Conservation (phyloP, 1,140 invertebrate genomes). For the Drosophila pallidifrons region DNA sequence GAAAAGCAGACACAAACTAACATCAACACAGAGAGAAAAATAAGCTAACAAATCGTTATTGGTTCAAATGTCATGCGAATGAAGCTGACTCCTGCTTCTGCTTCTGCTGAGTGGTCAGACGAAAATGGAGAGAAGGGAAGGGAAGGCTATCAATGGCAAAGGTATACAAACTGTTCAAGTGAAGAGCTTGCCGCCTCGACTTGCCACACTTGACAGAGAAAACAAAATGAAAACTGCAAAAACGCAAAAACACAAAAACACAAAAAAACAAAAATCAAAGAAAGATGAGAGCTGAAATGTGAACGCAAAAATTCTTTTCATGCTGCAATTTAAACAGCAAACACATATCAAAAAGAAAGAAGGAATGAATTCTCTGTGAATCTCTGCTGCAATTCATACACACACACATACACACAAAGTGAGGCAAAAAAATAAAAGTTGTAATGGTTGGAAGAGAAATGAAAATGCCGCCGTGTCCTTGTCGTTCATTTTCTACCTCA, state of each 20-base stretch:
- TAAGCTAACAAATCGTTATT: slow-evolving; percentile 49
- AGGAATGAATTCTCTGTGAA: slow-evolving; percentile 42
- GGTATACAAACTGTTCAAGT: slow-evolving; percentile 52
- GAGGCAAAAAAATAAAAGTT: slow-evolving; percentile 32
- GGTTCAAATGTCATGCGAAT: slow-evolving; percentile 53
- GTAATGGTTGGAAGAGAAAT: slow-evolving; percentile 28
- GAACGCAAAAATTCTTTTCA: slow-evolving; percentile 74
- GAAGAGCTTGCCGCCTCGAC: slow-evolving; percentile 41
- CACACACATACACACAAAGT: slow-evolving; percentile 39
- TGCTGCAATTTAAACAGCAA: slow-evolving; percentile 79
- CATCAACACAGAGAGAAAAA: slow-evolving; percentile 21
- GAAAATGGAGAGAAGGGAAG: background rate
- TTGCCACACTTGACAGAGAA: slow-evolving; percentile 68
- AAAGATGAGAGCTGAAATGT: slow-evolving; percentile 75
- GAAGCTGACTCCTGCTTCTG: slow-evolving; percentile 31
- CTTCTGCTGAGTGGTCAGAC: slow-evolving; percentile 32
- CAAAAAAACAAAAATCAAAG: slow-evolving; percentile 46
- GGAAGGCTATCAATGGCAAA: slow-evolving; percentile 68
- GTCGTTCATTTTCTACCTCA: slow-evolving; percentile 81
- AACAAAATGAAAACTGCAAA: slow-evolving; percentile 18
- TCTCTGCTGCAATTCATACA: slow-evolving; percentile 63
- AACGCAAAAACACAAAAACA: slow-evolving; percentile 21
- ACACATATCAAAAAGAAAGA: slow-evolving; percentile 44
- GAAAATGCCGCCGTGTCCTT: slow-evolving; percentile 77
- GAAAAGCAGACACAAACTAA: slow-evolving; percentile 27